A percentile compares a stretch with the other conserved stretches of the same genome.
Conservation (phyloP, 1,140 invertebrate species). For the Brachionus paranguensis region DNA sequence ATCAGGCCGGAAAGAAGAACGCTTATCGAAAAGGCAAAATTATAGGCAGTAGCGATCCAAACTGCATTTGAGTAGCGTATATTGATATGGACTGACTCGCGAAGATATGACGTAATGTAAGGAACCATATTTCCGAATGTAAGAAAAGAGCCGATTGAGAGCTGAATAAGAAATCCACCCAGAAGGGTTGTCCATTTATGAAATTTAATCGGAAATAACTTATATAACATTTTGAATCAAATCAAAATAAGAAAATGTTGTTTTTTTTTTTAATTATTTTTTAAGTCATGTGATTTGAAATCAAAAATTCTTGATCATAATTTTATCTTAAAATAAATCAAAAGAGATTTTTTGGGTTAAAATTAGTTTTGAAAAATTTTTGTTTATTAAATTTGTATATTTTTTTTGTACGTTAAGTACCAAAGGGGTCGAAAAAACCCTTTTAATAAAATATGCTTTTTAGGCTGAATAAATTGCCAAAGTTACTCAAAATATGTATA, state of each 20-base stretch:
- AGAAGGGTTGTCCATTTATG: neutral
- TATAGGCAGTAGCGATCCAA: constrained; percentile 50
- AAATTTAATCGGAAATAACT: neutral
- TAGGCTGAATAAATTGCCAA: no score
- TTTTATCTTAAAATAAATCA: no score
- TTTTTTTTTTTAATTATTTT: neutral
- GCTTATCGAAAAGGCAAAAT: constrained; percentile 44
- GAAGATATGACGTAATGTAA: constrained; percentile 56
- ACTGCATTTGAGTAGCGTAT: constrained; percentile 50
- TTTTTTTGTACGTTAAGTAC: no score
- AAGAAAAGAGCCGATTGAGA: neutral
- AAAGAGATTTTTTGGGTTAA: no score
- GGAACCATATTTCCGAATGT: constrained; percentile 52
- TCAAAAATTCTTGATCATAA: neutral
- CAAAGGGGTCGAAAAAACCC: no score
- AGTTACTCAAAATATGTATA: no score
- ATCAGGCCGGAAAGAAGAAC: constrained; percentile 40
- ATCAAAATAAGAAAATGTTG: neutral
- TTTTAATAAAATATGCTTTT: no score
- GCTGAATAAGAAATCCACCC: constrained; percentile 28
- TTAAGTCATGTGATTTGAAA: neutral
- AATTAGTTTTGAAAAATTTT: no score
- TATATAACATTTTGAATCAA: constrained; percentile 13
- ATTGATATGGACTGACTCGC: constrained; percentile 39
- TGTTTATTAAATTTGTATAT: no score